phyloP scores from a whole-genome alignment of 2,888 invertebrate genomes.

The Pheosia tremula region DNA sequence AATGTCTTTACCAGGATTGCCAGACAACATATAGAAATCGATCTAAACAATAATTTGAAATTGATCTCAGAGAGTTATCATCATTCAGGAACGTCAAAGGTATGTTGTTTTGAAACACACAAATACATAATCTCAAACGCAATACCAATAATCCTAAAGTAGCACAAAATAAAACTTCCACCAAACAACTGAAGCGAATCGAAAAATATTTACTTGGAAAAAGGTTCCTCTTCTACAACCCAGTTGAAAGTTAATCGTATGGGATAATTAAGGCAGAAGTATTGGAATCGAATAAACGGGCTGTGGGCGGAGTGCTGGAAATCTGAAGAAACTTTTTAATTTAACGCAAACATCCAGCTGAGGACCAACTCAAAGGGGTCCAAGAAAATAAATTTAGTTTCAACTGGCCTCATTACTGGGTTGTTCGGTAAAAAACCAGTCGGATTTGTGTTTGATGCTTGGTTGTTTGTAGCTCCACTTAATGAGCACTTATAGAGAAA shows the following conservation, averaged over 20 bases:
- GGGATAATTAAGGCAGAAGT: slow-evolving; percentile 64
- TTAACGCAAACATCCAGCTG: slow-evolving; percentile 69
- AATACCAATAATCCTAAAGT: not conserved
- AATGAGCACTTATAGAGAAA: not conserved
- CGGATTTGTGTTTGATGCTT: slow-evolving; percentile 16
- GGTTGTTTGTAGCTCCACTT: slow-evolving; percentile 9
- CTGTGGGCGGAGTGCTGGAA: slow-evolving; percentile 48
- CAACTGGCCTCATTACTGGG: slow-evolving; percentile 67
- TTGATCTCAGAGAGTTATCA: too few species aligned
- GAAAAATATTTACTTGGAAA: slow-evolving; percentile 22
- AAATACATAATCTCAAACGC: not conserved
- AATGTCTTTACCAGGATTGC: too few species aligned
- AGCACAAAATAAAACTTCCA: not conserved
- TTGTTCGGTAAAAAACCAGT: slow-evolving; percentile 30
- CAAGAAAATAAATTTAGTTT: slow-evolving; percentile 71
- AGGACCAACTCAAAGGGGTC: slow-evolving; percentile 63
- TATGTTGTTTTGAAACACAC: not conserved
- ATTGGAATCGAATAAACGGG: slow-evolving; percentile 59
- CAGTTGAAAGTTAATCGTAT: slow-evolving; percentile 20
- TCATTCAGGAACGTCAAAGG: not conserved
- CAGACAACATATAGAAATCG: too few species aligned
- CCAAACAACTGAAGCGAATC: slow-evolving; percentile 3
- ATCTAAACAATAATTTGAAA: too few species aligned
- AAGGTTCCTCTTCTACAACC: slow-evolving; percentile 17
- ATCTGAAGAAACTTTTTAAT: slow-evolving; percentile 71